phyloP scores from a whole-genome alignment of 2,888 invertebrate species.

The Seira ritae region DNA sequence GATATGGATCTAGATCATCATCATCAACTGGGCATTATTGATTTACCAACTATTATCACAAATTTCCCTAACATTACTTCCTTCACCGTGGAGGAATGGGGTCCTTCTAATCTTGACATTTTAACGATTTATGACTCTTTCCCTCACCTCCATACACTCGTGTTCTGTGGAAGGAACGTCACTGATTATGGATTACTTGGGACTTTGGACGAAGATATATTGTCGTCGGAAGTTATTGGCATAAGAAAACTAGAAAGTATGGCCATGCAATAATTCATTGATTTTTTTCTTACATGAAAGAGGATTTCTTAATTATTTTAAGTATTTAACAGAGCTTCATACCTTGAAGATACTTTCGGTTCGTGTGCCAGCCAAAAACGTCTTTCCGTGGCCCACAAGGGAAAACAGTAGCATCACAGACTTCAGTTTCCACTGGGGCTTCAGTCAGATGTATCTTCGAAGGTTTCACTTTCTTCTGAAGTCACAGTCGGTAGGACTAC shows the following conservation, averaged over 20 bases:
- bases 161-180: slow-evolving; percentile 53
- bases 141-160: slow-evolving; percentile 20
- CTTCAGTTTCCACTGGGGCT: slow-evolving; percentile 34
- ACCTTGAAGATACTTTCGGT: slow-evolving; percentile 46
- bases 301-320: not conserved
- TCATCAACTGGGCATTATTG: slow-evolving; percentile 27
- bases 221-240: not conserved
- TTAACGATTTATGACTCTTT: slow-evolving; percentile 39
- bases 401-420: slow-evolving; percentile 45
- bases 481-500: slow-evolving; percentile 32
- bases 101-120: slow-evolving; percentile 31
- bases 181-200: slow-evolving; percentile 42
- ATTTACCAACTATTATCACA: slow-evolving; percentile 19
- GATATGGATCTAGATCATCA: slow-evolving; percentile 49
- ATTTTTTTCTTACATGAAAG: too few species aligned
- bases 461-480: slow-evolving; percentile 49
- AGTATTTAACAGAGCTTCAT: slow-evolving; percentile 25
- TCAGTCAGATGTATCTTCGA: slow-evolving; percentile 33
- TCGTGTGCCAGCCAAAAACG: slow-evolving; percentile 50
- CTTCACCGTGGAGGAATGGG: slow-evolving; percentile 50
- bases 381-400: slow-evolving; percentile 50
- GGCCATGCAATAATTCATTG: too few species aligned
- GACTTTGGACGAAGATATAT: not conserved
- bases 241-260: not conserved
- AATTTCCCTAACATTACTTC: slow-evolving; percentile 45